Conservation (phyloP, 2,113 vertebrate species). For the Heteronetta atricapilla region DNA sequence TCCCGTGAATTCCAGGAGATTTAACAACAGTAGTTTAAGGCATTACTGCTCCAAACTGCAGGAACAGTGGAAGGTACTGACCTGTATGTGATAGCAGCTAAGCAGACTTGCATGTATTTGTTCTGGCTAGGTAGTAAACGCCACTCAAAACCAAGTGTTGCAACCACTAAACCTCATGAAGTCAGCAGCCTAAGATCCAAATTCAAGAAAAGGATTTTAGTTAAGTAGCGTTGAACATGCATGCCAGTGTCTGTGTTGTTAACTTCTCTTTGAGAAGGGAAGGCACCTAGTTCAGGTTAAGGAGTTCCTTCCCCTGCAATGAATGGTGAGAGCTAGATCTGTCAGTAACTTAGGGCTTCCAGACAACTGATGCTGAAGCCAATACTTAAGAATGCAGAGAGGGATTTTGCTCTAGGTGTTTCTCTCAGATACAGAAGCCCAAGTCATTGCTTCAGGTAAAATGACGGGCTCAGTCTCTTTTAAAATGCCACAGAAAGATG, state of each 20-base stretch:
- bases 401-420: not conserved
- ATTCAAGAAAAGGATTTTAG: not conserved
- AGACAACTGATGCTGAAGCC: not conserved
- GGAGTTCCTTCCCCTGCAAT: not conserved
- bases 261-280: not conserved
- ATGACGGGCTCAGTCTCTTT: not conserved
- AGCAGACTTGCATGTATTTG: not conserved
- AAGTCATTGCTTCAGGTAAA: not conserved
- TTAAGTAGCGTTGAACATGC: not conserved
- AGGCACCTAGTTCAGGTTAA: too few relatives aligned
- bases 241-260: not conserved
- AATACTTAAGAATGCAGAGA: not conserved
- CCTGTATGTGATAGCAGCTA: not conserved
- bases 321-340: not conserved
- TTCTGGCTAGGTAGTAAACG: not conserved
- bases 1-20: not conserved
- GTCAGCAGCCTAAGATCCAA: not conserved
- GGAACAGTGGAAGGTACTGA: not conserved
- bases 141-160: not conserved
- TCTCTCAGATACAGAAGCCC: not conserved
- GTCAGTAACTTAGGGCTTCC: not conserved
- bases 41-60: not conserved
- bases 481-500: not conserved
- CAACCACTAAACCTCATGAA: not conserved
- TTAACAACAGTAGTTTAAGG: not conserved